phyloP scores from a whole-genome alignment of 2,888 invertebrate species.

The Magallana nippona region DNA sequence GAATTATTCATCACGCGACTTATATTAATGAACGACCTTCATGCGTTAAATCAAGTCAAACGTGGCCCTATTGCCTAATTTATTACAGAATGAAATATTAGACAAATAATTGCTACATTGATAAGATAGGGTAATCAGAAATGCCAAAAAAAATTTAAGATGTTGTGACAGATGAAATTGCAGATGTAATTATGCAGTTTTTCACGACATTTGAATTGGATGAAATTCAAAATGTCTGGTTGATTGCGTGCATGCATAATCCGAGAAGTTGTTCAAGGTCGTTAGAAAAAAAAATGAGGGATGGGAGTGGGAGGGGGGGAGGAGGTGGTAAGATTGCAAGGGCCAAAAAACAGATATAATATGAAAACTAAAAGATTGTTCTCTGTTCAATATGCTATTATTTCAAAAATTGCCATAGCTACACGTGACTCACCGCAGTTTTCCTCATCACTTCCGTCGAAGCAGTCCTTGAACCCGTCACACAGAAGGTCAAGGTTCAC shows the following conservation, averaged over 20 bases:
- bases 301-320: background rate
- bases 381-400: background rate
- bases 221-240: too few species aligned
- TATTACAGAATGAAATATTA: too few species aligned
- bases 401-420: background rate
- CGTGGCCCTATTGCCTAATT: too few species aligned
- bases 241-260: too few species aligned
- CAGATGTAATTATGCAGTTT: background rate
- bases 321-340: background rate
- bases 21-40: too few species aligned
- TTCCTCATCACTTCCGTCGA: slow-evolving; percentile 75
- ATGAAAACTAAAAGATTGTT: background rate
- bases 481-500: slow-evolving; percentile 79
- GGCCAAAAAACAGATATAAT: background rate
- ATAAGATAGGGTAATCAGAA: too few species aligned
- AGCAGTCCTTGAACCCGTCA: slow-evolving; percentile 72
- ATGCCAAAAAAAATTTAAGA: too few species aligned
- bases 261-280: too few species aligned
- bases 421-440: slow-evolving; percentile 71
- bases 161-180: background rate
- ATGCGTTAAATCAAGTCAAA: too few species aligned
- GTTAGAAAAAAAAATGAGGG: too few species aligned
- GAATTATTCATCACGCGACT: too few species aligned
- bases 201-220: background rate
- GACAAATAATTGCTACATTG: too few species aligned